Base-by-base conservation (phyloP, 2,888 invertebrate species). In the Brachyopa scutellaris region DNA sequence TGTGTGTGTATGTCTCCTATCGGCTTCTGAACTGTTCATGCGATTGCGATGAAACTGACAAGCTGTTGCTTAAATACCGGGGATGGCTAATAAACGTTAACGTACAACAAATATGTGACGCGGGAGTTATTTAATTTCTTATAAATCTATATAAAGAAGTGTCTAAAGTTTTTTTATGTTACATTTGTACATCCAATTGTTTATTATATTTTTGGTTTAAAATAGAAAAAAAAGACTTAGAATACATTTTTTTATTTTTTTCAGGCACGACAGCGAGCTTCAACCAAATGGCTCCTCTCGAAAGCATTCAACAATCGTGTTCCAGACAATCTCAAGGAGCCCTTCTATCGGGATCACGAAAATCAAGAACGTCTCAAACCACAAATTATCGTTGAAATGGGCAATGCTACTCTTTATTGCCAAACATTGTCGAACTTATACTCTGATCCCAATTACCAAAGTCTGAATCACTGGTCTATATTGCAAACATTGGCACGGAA, bases 241-340 rank as follows among this genome's bases (percentile, higher is more conserved):
- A n/a, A n/a, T n/a, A n/a, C 77, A 40, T 59, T 62, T 49, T 49
- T 57, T 15, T 49, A 87, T 88, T 91, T 91, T 88, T 95, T 95
- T 17, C 94, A 98, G 98, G 97, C 98, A 88, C 97, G 97, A 92
- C 97, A 98, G 91, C 94, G 96, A 91, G 97, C 97, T 89, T 97
- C 97, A 88, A 94, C 98, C 88, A 96, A 97, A 93, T 99, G 98
- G 98, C 94, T 99, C 87, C 93, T 98, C 86, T 96, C 97, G 87
- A 98, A 98, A 93, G 97, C 98, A 85, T 98, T 96, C 93, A 97
- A 97, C 93, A 97, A 97, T 92, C 94, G 95, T 92, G 96, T 95
- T 90, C 98, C 98, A 87, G 95, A 96, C 89, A 97, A 98, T 91
- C 93, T 98, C 85, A 94, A 94, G 89, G 97, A 98, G 90, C 98